A percentile compares a stretch with the other conserved stretches of the same genome.
Conservation (phyloP, 2,797 vertebrate species). For the Spinus pinus region DNA sequence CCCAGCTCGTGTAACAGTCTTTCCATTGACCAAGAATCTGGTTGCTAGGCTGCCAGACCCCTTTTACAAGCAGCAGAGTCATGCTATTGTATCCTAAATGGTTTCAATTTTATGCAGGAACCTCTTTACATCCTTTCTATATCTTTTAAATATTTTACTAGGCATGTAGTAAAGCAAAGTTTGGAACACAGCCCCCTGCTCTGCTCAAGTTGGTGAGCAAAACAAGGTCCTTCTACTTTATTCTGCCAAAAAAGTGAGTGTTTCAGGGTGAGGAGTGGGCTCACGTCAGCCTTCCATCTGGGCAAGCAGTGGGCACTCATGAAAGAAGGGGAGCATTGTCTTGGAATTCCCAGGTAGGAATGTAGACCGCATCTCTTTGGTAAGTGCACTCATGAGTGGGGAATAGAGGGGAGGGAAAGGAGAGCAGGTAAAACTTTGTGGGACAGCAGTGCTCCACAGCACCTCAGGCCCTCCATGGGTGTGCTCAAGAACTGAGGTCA, state of each 20-base stretch:
- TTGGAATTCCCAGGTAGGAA: neutral
- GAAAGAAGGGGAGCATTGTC: neutral
- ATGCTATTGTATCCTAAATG: conserved; percentile 51
- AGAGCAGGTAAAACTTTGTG: neutral
- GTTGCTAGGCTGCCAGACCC: conserved; percentile 57
- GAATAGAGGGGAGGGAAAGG: neutral
- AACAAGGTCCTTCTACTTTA: neutral
- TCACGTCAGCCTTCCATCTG: neutral
- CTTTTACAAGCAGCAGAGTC: conserved; percentile 57
- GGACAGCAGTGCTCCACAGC: neutral
- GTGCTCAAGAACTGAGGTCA: neutral
- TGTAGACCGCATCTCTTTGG: accelerated
- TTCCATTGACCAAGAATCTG: conserved; percentile 42
- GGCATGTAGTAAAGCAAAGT: neutral
- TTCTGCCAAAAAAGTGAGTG: neutral
- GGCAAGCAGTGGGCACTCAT: neutral
- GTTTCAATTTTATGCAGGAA: conserved; percentile 41
- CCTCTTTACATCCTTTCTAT: conserved; percentile 45
- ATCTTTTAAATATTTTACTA: conserved; percentile 54
- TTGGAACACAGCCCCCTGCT: neutral
- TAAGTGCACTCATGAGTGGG: neutral
- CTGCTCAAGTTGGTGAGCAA: neutral
- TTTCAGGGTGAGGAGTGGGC: neutral
- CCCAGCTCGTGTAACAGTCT: neutral
- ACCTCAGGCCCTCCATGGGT: neutral